A percentile compares a stretch with the other conserved stretches of the same genome.
phyloP scores from a whole-genome alignment of 1,140 invertebrate genomes.

The Drosophila sucinea region DNA sequence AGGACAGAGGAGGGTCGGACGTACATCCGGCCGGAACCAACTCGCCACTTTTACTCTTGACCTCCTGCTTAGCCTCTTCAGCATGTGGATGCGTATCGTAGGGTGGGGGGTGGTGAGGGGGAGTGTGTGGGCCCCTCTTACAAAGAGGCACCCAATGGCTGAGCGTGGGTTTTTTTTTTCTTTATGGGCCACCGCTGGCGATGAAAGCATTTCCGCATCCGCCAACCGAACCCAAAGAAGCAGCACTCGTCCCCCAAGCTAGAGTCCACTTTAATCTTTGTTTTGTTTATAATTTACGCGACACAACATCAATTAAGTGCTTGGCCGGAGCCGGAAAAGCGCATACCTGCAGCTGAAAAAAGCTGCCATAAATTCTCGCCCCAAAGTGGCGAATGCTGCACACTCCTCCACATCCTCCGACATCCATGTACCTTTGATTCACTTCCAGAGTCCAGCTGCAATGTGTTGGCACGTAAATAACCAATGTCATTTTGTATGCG shows the following conservation, averaged over 20 bases:
- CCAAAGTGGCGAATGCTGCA: constrained; percentile 67
- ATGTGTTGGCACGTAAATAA: constrained; percentile 60
- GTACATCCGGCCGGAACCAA: constrained; percentile 62
- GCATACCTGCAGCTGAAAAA: constrained; percentile 80
- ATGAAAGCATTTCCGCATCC: constrained; percentile 81
- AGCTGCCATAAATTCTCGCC: constrained; percentile 75
- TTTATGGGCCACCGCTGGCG: constrained; percentile 74
- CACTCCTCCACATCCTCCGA: constrained; percentile 9
- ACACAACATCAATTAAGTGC: constrained; percentile 81
- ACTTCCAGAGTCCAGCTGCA: constrained; percentile 53
- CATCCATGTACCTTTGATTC: not conserved
- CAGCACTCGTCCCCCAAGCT: constrained; percentile 2
- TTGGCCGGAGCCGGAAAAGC: constrained; percentile 79
- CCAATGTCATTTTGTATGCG: constrained; percentile 69
- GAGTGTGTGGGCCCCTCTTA: constrained; percentile 16
- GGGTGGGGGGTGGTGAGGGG: constrained; percentile 18
- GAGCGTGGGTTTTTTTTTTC: constrained; percentile 52
- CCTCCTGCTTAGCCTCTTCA: constrained; percentile 76
- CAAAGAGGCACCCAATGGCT: constrained; percentile 9
- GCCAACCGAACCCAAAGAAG: constrained; percentile 33
- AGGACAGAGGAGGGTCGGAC: constrained; percentile 29
- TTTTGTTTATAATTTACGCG: constrained; percentile 82
- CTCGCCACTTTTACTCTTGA: constrained; percentile 74
- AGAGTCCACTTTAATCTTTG: constrained; percentile 80
- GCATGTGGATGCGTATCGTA: constrained; percentile 17